These are phyloP conservation scores for Neoniphon sammara DNA, from an alignment of 2,797 vertebrate species.

Conservation along the genomic window DNA sequence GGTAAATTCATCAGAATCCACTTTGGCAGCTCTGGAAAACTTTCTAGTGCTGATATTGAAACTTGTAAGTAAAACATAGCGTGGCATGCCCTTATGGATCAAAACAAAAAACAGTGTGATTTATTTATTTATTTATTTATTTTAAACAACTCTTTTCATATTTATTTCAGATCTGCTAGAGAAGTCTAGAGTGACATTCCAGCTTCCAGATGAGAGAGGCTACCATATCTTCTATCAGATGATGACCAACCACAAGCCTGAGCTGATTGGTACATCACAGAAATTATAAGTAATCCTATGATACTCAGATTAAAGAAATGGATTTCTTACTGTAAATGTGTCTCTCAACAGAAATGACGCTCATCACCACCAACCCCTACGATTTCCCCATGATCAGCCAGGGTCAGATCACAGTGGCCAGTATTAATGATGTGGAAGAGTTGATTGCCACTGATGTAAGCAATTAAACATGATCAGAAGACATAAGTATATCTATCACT, in stretches of 20 bases:
- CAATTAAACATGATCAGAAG: conserved; percentile 2
- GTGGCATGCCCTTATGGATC: too few relatives aligned
- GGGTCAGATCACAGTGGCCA: conserved; percentile 90
- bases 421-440: conserved; percentile 90
- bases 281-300: too few relatives aligned
- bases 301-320: too few relatives aligned
- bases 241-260: conserved; percentile 89
- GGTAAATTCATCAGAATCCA: conserved; percentile 87
- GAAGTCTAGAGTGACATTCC: conserved; percentile 90
- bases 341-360: conserved; percentile 82
- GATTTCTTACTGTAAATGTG: too few relatives aligned
- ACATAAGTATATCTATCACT: too few relatives aligned
- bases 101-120: too few relatives aligned
- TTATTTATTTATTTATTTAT: too few relatives aligned
- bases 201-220: conserved; percentile 88
- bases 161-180: conserved; percentile 85
- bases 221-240: conserved; percentile 93
- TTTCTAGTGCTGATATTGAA: conserved; percentile 92
- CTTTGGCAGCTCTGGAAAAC: conserved; percentile 84
- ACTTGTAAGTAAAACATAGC: conserved; percentile 83
- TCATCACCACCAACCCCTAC: conserved; percentile 91
- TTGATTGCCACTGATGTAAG: conserved; percentile 91
- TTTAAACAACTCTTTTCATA: too few relatives aligned
- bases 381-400: conserved; percentile 88
- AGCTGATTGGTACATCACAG: conserved; percentile 83